Evolutionary conservation across 2,113 vertebrate genomes (phyloP).

Genomic region (Callopanchax toddi): DNA sequence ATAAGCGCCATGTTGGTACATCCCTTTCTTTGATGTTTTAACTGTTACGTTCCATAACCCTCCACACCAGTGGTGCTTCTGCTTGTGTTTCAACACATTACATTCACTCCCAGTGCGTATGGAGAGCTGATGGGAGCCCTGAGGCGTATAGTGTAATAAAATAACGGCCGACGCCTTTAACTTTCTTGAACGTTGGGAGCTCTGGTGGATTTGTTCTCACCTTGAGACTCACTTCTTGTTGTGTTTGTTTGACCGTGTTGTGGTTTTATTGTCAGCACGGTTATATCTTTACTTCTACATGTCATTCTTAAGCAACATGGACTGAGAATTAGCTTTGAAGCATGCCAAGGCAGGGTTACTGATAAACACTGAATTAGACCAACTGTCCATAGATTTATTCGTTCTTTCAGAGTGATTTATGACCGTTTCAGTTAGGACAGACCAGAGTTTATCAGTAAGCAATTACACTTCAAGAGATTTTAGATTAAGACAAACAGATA

Average conservation of each 20-base stretch:
- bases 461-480: too few relatives aligned
- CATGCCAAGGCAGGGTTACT: slow-evolving; percentile 62
- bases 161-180: slow-evolving; percentile 41
- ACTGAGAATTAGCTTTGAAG: slow-evolving; percentile 68
- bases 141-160: slow-evolving; percentile 19
- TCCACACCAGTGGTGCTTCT: slow-evolving; percentile 61
- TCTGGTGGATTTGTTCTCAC: slow-evolving; percentile 64
- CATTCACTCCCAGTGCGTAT: neutral
- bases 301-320: slow-evolving; percentile 64
- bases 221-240: slow-evolving; percentile 49
- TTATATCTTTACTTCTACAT: too few relatives aligned
- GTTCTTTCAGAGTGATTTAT: too few relatives aligned
- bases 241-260: slow-evolving; percentile 18
- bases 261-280: too few relatives aligned
- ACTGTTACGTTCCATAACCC: slow-evolving; percentile 53
- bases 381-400: too few relatives aligned
- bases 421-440: too few relatives aligned
- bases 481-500: too few relatives aligned
- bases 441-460: too few relatives aligned
- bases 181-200: slow-evolving; percentile 51
- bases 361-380: slow-evolving; percentile 62
- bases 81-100: slow-evolving; percentile 75
- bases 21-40: slow-evolving; percentile 60
- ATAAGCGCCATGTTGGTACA: too few relatives aligned
- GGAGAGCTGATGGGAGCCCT: slow-evolving; percentile 14